Base-by-base conservation (phyloP, 92 coral and sea anemone species). In the Siderastrea radians region DNA sequence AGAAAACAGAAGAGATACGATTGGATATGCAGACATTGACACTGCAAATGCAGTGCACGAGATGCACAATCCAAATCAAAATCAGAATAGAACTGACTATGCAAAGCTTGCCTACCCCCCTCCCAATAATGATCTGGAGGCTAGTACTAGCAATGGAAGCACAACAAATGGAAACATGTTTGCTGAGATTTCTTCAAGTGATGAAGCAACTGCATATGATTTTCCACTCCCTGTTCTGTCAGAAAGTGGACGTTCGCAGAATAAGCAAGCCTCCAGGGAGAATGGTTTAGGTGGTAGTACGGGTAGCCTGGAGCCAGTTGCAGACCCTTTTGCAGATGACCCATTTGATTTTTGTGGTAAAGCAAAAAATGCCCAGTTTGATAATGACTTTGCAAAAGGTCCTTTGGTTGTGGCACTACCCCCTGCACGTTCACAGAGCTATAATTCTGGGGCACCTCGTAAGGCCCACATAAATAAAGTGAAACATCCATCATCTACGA, bases 261-360 rank as follows among this genome's bases (percentile, higher is more conserved):
- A 38, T 26, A 83, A 83, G n/a, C 82, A 46, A 44, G 53, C 62
- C 45, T 48, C 81, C 46, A 91, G 80, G 52, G 91, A 94, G 75
- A 94, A 94, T 90, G 96, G 98, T 2, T 84, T 93, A 38, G 69
- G 57, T 16, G 81, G 55, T 57, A 86, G 90, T 59, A 46, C 77
- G 5, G 50, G 87, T 50, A 65, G 72, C 67, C 69, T 79, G 38
- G 86, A 90, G 67, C 68, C 93, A 45, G 86, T 87, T 15, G 88
- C 79, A 49, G 96, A 95, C 78, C 98, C 98, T n/a, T 95, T 95
- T 86, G 98, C 96, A 2, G 94, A 93, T 72, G 96, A 95, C 83
- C 98, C 98, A 64, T 95, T 95, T 68, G 57, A 6, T 52, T 19
- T 17, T 10, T 7, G 13, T 1, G 77, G 43, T 17, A 68, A 75